Percentiles rank a stretch among this genome's conserved stretches.
These are phyloP conservation scores for Cantharis nigra DNA, from an alignment of 2,888 invertebrate genomes.

Conservation along the genomic window DNA sequence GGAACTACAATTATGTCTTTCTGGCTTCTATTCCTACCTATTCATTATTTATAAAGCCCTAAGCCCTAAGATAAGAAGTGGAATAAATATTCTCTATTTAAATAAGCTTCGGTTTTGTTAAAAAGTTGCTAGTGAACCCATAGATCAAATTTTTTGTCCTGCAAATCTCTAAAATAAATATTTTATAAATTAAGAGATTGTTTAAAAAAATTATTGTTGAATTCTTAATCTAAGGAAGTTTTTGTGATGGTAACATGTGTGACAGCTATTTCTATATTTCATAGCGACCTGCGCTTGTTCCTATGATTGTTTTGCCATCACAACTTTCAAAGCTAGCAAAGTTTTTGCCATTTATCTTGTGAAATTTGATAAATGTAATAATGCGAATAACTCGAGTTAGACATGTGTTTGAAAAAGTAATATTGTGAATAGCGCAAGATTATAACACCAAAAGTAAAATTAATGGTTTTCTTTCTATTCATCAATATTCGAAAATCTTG, in stretches of 20 bases:
- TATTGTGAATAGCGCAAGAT: constrained; percentile 5
- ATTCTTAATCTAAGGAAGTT: constrained; percentile 20
- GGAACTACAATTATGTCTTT: constrained; percentile 4
- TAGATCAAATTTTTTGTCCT: neutral
- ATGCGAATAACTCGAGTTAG: constrained; percentile 34
- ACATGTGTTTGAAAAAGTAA: constrained; percentile 36
- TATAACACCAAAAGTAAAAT: constrained; percentile 13
- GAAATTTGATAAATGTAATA: constrained; percentile 42
- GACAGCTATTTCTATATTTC: constrained; percentile 49
- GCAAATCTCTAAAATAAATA: neutral
- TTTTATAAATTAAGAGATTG: neutral
- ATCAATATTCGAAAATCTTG: neutral
- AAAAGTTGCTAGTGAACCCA: neutral
- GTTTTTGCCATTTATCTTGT: constrained; percentile 35
- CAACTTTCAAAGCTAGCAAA: constrained; percentile 37
- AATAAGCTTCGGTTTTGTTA: neutral
- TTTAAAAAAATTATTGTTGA: neutral
- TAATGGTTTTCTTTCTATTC: neutral
- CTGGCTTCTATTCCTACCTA: neutral
- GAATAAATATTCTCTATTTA: neutral
- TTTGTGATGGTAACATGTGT: constrained; percentile 44
- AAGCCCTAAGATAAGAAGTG: neutral
- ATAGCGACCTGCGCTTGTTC: constrained; percentile 44
- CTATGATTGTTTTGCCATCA: constrained; percentile 49
- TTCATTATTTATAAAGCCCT: constrained; percentile 6